Base-by-base conservation (phyloP, 2,888 invertebrate genomes). In the Danaus chrysippus region DNA sequence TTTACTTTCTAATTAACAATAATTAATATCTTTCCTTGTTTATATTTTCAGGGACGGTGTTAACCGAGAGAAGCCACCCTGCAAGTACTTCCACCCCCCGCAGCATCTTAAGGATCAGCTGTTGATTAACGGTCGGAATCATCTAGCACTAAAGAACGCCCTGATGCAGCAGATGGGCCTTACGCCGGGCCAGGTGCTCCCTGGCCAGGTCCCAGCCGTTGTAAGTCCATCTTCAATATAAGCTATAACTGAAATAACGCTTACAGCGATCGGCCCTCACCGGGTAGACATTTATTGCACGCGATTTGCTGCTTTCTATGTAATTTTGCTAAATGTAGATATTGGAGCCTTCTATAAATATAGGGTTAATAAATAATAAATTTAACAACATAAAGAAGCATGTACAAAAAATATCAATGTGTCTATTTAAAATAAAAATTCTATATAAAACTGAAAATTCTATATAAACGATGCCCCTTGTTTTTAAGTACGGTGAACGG, bases 11-110 rank as follows among this genome's bases (percentile, higher is more conserved):
- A 23, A 23, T 23, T 23, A 23, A 23, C 5, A 5, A 34, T 34
- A 34, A 34, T 34, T 34, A 59, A 61, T 12, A 42, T 17, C 11
- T 44, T 17, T 34, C 43, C 3, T 46, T 53, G 42, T 62, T 17
- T 23, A 46, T 44, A 55, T 44, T 90, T 91, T 67, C 94, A 99
- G 99, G 99, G 99, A 86, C 98, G 99, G 92, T 99, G 99, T 94
- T n/a, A 99, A 99, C 91, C 95, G 99, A 82, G 99, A 99, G 92
- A 99, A 99, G 90, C 99, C 99, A 73, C 99, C 99, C 81, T 99
- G 99, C 96, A 99, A 99, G 94, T 99, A 99, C 93, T 98, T 99
- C 93, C 99, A 99, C 93, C 99, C 99, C 76, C 99, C 99, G 76
- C 99, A 99, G 92, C 99, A 99, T 92, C 94, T 99, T 82, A 99